Conservation (phyloP, 2,113 vertebrate species). For the Bubo scandiacus region DNA sequence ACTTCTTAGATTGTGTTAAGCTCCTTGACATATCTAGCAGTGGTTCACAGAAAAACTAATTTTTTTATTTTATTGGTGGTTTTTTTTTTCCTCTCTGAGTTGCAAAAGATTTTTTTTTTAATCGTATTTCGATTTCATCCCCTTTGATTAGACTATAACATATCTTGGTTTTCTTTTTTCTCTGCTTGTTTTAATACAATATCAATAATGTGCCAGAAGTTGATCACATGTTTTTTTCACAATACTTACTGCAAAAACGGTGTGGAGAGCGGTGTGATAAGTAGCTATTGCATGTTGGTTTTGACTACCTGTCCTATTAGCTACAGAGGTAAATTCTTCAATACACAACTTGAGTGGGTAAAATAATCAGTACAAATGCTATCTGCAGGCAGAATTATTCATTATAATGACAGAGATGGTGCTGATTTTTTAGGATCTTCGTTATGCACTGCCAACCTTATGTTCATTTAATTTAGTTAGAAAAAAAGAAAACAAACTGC, state of each 20-base stretch:
- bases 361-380: background rate
- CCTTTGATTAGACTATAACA: background rate
- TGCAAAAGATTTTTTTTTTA: background rate
- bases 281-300: fast-evolving
- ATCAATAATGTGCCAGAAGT: background rate
- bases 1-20: background rate
- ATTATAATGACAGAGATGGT: background rate
- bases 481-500: background rate
- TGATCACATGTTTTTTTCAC: background rate
- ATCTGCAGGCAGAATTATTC: background rate
- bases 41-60: background rate
- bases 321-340: background rate
- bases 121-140: background rate
- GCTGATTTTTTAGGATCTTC: background rate
- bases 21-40: background rate
- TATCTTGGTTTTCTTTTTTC: background rate
- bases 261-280: background rate
- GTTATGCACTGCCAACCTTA: background rate
- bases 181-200: background rate
- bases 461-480: fast-evolving
- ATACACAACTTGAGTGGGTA: background rate
- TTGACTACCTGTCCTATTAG: background rate
- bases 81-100: background rate
- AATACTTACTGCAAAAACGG: background rate
- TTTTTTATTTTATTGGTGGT: background rate